These are phyloP conservation scores for Diphyllodes magnificus DNA, from an alignment of 2,113 vertebrate species.

Conservation along the genomic window DNA sequence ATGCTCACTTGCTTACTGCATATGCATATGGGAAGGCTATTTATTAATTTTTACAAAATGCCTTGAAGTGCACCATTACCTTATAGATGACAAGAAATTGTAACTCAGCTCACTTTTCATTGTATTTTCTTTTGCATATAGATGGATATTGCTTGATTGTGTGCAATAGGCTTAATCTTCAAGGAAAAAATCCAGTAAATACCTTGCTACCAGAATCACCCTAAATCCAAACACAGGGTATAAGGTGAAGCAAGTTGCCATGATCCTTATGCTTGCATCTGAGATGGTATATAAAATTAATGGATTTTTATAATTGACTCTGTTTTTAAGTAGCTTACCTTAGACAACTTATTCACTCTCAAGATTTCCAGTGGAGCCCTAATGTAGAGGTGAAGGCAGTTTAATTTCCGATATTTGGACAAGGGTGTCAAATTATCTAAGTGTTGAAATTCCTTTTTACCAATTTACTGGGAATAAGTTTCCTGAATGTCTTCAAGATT, in stretches of 20 bases:
- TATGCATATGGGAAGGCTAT: neutral
- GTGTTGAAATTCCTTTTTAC: neutral
- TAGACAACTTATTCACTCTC: neutral
- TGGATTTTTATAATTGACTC: neutral
- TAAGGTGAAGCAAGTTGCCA: neutral
- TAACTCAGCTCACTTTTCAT: neutral
- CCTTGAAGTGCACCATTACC: neutral
- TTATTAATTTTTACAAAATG: neutral
- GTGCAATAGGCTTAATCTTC: neutral
- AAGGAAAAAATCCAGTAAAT: neutral
- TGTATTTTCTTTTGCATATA: neutral
- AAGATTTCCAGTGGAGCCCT: neutral
- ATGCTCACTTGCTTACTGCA: neutral
- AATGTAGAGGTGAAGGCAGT: neutral
- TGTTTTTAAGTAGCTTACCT: neutral
- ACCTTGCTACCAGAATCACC: neutral
- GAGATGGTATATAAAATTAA: neutral
- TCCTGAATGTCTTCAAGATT: neutral
- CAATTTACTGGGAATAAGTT: neutral
- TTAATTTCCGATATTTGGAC: neutral
- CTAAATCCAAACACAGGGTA: neutral
- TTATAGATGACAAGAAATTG: neutral
- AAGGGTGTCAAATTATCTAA: neutral
- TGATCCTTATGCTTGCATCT: neutral
- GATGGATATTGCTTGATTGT: neutral